Conservation (phyloP, 2,113 vertebrate genomes). For the Albula goreensis region DNA sequence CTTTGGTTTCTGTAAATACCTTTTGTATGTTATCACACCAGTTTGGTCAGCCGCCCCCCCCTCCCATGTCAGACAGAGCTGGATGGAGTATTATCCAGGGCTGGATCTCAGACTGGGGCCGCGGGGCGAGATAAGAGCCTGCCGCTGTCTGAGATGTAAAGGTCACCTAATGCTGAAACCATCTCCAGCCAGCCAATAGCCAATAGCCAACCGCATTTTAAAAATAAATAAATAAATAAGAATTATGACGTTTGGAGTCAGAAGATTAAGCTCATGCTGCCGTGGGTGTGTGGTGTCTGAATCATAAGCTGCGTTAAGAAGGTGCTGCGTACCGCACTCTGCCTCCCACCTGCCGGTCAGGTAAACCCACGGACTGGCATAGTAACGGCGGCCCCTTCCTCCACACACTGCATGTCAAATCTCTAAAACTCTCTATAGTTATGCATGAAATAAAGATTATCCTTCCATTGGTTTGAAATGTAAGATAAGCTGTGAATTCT, state of each 20-base stretch:
- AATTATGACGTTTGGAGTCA: background rate
- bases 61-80: too few relatives aligned
- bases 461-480: too few relatives aligned
- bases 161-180: background rate
- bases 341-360: too few relatives aligned
- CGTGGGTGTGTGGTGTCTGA: background rate
- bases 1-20: background rate
- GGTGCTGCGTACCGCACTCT: too few relatives aligned
- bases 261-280: background rate
- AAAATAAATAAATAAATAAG: background rate
- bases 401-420: too few relatives aligned
- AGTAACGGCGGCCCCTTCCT: too few relatives aligned
- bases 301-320: background rate
- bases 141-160: conserved; percentile 20
- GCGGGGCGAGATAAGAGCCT: background rate
- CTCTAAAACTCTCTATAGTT: too few relatives aligned
- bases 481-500: too few relatives aligned
- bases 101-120: conserved; percentile 6
- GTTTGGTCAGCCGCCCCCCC: background rate
- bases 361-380: too few relatives aligned
- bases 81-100: conserved; percentile 1
- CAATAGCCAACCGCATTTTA: background rate
- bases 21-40: background rate
- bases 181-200: background rate
- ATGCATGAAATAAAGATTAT: too few relatives aligned